These are phyloP conservation scores for Apodemia zela DNA, from an alignment of 2,888 invertebrate genomes.

Conservation along the genomic window DNA sequence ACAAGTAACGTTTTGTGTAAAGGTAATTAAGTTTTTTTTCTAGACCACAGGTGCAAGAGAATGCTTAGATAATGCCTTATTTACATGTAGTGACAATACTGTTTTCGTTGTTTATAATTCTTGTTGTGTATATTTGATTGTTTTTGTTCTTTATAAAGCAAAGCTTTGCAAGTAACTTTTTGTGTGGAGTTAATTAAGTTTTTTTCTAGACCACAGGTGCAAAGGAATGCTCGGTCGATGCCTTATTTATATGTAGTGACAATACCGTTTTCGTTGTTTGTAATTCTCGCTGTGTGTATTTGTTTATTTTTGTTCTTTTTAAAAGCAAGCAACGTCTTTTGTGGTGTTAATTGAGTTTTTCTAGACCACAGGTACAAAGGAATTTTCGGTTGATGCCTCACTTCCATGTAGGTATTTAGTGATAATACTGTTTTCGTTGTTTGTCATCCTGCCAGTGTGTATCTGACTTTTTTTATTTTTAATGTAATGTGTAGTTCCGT, in stretches of 20 bases:
- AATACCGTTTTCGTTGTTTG: neutral
- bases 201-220: slow-evolving; percentile 22
- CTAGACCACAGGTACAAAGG: slow-evolving; percentile 16
- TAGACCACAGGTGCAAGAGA: slow-evolving; percentile 15
- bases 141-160: neutral
- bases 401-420: slow-evolving; percentile 17
- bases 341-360: slow-evolving; percentile 24
- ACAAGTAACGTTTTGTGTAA: neutral
- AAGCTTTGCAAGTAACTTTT: neutral
- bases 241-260: slow-evolving; percentile 21
- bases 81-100: slow-evolving; percentile 17
- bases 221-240: slow-evolving; percentile 18
- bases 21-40: slow-evolving; percentile 25
- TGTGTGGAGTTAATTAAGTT: slow-evolving; percentile 23
- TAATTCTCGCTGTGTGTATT: too few species aligned
- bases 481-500: too few species aligned
- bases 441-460: too few species aligned
- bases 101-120: too few species aligned
- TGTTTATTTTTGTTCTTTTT: too few species aligned
- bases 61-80: slow-evolving; percentile 19
- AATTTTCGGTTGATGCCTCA: slow-evolving; percentile 18
- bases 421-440: too few species aligned
- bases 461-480: too few species aligned
- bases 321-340: neutral
- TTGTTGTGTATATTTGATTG: too few species aligned